Percentiles rank a stretch among this genome's conserved stretches.
Conservation (phyloP, 2,113 vertebrate species). For the Stigmatopora nigra region DNA sequence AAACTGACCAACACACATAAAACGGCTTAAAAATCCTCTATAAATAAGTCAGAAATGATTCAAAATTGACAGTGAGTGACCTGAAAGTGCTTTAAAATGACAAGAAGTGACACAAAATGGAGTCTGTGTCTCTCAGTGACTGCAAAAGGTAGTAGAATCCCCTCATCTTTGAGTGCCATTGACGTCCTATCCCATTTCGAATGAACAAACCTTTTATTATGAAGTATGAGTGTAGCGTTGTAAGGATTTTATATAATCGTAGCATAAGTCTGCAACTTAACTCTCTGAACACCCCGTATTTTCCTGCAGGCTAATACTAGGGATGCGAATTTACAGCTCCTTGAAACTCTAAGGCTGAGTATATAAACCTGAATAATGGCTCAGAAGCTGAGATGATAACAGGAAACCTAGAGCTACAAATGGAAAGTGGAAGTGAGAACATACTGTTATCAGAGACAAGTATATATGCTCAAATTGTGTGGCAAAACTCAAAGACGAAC, state of each 20-base stretch:
- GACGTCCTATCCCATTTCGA: no score
- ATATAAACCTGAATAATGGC: slow-evolving; percentile 23
- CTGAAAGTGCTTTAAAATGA: no score
- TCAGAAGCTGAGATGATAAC: slow-evolving; percentile 12
- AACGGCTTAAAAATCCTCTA: no score
- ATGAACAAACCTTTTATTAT: no score
- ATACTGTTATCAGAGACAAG: not conserved
- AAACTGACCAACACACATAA: no score
- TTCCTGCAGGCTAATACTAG: slow-evolving; percentile 24
- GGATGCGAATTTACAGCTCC: slow-evolving; percentile 34
- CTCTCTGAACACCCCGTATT: not conserved
- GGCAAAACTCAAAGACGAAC: not conserved
- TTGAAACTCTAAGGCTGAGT: slow-evolving; percentile 16
- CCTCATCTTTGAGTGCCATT: no score
- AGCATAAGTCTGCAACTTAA: not conserved
- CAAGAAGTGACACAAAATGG: no score
- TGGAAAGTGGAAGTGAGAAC: not conserved
- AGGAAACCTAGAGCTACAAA: not conserved
- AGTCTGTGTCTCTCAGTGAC: no score
- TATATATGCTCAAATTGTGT: not conserved
- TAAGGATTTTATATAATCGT: not conserved
- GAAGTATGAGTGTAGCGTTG: slow-evolving; percentile 8
- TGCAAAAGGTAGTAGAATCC: no score
- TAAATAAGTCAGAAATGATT: no score
- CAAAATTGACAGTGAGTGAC: no score